A percentile compares a stretch with the other conserved stretches of the same genome.
These are phyloP conservation scores for Drosophila triauraria DNA, from an alignment of 1,140 invertebrate genomes.

Conservation along the genomic window DNA sequence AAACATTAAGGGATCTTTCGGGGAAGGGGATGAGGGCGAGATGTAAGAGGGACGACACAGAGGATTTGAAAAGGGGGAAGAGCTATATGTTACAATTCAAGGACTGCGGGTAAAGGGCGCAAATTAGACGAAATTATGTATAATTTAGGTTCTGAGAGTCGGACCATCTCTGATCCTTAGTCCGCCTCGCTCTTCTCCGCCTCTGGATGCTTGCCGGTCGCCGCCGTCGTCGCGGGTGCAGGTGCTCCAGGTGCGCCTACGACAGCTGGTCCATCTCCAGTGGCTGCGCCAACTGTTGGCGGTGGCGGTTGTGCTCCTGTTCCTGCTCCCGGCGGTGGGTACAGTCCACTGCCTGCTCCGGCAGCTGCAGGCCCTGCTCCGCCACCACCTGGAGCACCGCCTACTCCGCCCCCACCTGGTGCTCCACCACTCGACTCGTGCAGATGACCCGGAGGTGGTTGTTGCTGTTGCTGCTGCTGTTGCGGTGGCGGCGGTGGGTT, in stretches of 20 bases:
- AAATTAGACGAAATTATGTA: constrained; percentile 10
- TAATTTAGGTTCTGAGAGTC: constrained; percentile 1
- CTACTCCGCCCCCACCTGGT: neutral
- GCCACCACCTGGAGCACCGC: constrained; percentile 5
- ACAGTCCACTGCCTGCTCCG: constrained; percentile 16
- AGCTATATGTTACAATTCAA: constrained; percentile 55
- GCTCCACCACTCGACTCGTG: constrained; percentile 33
- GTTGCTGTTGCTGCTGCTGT: constrained; percentile 41
- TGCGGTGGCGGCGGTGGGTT: constrained; percentile 40
- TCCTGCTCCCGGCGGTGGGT: constrained; percentile 11
- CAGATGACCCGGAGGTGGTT: constrained; percentile 19
- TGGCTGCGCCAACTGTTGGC: constrained; percentile 4
- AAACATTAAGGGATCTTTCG: neutral
- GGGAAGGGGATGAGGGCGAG: neutral
- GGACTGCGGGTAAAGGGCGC: constrained; percentile 16
- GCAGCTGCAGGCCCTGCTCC: constrained; percentile 6
- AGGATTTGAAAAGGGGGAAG: constrained; percentile 19
- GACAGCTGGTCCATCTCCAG: constrained; percentile 8
- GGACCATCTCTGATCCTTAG: constrained; percentile 13
- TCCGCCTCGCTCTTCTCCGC: constrained; percentile 65
- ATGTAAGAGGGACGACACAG: too few relatives aligned
- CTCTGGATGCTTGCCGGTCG: constrained; percentile 49
- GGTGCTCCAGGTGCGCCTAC: constrained; percentile 6
- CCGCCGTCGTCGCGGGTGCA: constrained; percentile 10
- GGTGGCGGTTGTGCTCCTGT: constrained; percentile 4